A percentile compares a stretch with the other conserved stretches of the same genome.
Evolutionary conservation across 2,113 vertebrate species (phyloP).

Genomic region (Pagrus major): DNA sequence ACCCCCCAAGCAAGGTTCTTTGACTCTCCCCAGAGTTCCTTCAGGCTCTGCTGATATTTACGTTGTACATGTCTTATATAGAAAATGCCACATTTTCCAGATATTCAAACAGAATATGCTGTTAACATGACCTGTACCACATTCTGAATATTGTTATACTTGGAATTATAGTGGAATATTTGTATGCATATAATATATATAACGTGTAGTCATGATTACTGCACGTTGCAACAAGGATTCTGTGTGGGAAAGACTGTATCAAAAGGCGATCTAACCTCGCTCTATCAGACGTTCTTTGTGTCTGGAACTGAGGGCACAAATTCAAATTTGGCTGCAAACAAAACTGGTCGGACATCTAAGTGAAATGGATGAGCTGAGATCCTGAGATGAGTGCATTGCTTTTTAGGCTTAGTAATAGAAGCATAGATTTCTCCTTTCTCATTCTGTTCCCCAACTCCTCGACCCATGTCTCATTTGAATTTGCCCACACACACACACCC

Average conservation of each 20-base stretch:
- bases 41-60: too few relatives aligned
- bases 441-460: constrained; percentile 5
- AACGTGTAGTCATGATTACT: too few relatives aligned
- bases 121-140: too few relatives aligned
- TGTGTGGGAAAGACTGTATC: neutral
- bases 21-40: too few relatives aligned
- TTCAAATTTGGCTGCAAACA: constrained; percentile 28
- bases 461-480: constrained; percentile 22
- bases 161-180: too few relatives aligned
- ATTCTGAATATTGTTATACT: too few relatives aligned
- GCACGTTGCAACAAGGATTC: neutral
- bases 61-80: too few relatives aligned
- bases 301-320: constrained; percentile 12
- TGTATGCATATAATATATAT: too few relatives aligned
- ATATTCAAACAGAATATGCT: too few relatives aligned
- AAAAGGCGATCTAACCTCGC: neutral
- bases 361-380: constrained; percentile 14
- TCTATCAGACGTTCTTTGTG: constrained; percentile 15
- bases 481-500: neutral
- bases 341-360: neutral
- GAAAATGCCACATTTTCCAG: too few relatives aligned
- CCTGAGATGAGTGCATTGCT: neutral
- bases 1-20: too few relatives aligned
- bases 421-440: neutral
- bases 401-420: constrained; percentile 4